phyloP scores from a whole-genome alignment of 2,113 vertebrate genomes.

The Myanophis thanlyinensis region DNA sequence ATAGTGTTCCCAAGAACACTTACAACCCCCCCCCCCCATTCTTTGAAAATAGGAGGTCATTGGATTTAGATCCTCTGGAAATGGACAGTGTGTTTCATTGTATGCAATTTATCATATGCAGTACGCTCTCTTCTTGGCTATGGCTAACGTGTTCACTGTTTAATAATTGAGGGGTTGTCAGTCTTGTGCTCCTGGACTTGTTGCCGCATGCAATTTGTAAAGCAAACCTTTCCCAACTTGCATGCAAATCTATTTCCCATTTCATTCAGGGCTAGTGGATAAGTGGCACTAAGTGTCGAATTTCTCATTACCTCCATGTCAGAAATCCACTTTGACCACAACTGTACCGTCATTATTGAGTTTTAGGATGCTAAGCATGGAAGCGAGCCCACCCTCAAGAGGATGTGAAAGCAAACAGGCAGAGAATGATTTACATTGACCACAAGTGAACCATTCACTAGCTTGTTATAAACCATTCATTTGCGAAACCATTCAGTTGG shows the following conservation, averaged over 20 bases:
- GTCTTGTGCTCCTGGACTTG: neutral
- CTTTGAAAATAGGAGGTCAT: neutral
- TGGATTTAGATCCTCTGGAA: neutral
- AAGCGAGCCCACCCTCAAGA: constrained; percentile 29
- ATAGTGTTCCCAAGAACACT: neutral
- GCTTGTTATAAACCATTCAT: constrained; percentile 33
- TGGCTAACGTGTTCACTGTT: neutral
- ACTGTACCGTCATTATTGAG: neutral
- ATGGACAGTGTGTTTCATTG: constrained; percentile 13
- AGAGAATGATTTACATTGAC: constrained; percentile 48
- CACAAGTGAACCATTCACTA: constrained; percentile 38
- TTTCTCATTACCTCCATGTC: constrained; percentile 36
- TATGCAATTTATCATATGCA: constrained; percentile 4
- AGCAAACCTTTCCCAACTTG: constrained; percentile 12
- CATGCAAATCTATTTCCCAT: constrained; percentile 6
- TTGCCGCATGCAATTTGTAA: constrained; percentile 14
- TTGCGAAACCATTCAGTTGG: constrained; percentile 48
- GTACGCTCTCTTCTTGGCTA: neutral
- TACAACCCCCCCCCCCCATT: neutral
- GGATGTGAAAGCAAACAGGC: constrained; percentile 37
- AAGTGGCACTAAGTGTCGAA: constrained; percentile 9
- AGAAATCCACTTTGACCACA: constrained; percentile 14
- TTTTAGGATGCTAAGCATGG: constrained; percentile 13
- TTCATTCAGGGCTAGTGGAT: constrained; percentile 19
- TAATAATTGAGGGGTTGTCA: constrained; percentile 5